phyloP scores from a whole-genome alignment of 2,797 vertebrate genomes.

The Yasuhikotakia modesta region DNA sequence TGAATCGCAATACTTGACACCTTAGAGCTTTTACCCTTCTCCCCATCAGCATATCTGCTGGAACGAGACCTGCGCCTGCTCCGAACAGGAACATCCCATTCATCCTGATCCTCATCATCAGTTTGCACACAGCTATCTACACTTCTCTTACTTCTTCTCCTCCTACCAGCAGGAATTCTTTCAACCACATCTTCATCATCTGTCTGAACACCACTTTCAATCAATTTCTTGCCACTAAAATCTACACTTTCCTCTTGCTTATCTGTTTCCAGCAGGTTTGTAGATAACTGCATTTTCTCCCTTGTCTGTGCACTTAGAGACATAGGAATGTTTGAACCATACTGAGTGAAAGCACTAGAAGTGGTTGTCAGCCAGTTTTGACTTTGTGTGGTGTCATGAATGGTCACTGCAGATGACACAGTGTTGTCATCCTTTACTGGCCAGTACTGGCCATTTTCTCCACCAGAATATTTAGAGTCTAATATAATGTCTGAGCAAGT shows the following conservation, averaged over 20 bases:
- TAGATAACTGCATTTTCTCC: conserved; percentile 78
- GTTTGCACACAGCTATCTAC: conserved; percentile 93
- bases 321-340: conserved; percentile 75
- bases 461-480: conserved; percentile 85
- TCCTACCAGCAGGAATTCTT: conserved; percentile 83
- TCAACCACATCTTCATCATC: conserved; percentile 93
- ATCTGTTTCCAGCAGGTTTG: conserved; percentile 78
- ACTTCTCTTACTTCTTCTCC: conserved; percentile 86
- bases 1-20: conserved; percentile 96
- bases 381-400: conserved; percentile 72
- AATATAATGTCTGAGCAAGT: conserved; percentile 84
- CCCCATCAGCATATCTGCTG: conserved; percentile 84
- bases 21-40: conserved; percentile 87
- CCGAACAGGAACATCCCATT: conserved; percentile 90
- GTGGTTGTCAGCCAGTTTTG: conserved; percentile 81
- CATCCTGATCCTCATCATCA: conserved; percentile 97
- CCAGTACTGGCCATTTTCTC: conserved; percentile 91
- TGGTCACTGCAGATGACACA: conserved; percentile 74
- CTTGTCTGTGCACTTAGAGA: conserved; percentile 75
- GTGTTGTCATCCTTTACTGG: conserved; percentile 85
- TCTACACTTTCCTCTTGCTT: conserved; percentile 80
- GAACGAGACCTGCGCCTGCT: conserved; percentile 85
- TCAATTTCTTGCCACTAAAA: conserved; percentile 82
- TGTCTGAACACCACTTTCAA: conserved; percentile 94
- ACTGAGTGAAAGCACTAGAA: conserved; percentile 78